These are phyloP conservation scores for Zeus faber DNA, from an alignment of 2,113 vertebrate genomes.

Conservation along the genomic window DNA sequence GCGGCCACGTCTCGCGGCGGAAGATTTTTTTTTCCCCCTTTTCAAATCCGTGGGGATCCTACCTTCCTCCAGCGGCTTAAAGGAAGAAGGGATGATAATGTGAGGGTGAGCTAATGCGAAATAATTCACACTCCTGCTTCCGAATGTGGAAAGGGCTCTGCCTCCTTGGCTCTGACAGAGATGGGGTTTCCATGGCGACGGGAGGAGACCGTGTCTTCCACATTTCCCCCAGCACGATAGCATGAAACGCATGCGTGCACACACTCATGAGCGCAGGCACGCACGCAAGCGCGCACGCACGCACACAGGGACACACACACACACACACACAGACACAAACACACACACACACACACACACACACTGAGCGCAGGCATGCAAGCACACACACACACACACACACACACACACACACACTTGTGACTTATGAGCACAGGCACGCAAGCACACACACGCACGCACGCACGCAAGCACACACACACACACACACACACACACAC, in stretches of 20 bases:
- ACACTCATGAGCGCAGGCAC: conserved; percentile 6
- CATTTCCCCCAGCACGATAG: conserved; percentile 60
- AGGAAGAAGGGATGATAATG: too few species aligned
- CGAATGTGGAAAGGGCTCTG: conserved; percentile 52
- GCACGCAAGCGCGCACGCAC: not conserved
- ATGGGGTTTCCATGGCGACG: conserved; percentile 75
- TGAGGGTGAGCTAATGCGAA: conserved; percentile 47
- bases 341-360: not conserved
- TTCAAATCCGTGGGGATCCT: too few species aligned
- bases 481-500: conserved; percentile 7
- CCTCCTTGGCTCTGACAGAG: conserved; percentile 60
- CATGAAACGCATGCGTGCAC: conserved; percentile 44
- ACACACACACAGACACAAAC: conserved; percentile 3
- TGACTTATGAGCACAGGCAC: too few species aligned
- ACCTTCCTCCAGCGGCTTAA: too few species aligned
- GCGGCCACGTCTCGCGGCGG: too few species aligned
- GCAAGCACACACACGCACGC: not conserved
- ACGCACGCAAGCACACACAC: not conserved
- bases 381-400: not conserved
- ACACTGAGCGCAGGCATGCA: not conserved
- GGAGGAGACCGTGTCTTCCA: conserved; percentile 70
- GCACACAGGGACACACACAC: conserved; percentile 4
- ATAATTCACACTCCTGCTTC: conserved; percentile 46
- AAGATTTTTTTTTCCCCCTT: too few species aligned
- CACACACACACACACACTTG: not conserved